phyloP scores from a whole-genome alignment of 2,797 vertebrate species.

The Sandelia bainsii region DNA sequence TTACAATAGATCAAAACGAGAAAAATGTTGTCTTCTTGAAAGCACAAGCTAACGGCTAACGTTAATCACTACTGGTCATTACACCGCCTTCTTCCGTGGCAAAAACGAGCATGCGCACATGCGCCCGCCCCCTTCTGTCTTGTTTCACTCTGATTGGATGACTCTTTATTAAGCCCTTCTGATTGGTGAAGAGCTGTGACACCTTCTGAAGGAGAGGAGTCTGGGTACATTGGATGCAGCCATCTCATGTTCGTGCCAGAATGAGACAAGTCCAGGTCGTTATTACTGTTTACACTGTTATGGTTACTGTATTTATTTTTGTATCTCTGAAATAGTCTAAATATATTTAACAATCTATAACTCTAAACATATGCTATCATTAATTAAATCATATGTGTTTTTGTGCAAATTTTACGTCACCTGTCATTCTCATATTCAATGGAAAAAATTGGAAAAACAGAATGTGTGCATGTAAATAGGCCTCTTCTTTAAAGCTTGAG shows the following conservation, averaged over 20 bases:
- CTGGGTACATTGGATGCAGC: constrained; percentile 58
- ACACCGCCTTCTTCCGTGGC: constrained; percentile 35
- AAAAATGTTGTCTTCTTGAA: not conserved
- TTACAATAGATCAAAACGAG: not conserved
- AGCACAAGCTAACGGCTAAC: constrained; percentile 21
- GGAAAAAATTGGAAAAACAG: too few species aligned
- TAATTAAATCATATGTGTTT: not conserved
- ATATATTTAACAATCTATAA: too few species aligned
- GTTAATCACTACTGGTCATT: constrained; percentile 32
- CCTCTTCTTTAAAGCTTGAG: not conserved
- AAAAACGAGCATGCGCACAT: constrained; percentile 37
- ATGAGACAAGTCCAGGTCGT: constrained; percentile 4
- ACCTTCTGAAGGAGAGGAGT: constrained; percentile 20
- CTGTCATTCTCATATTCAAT: too few species aligned
- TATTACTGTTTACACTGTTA: not conserved
- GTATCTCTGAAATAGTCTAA: too few species aligned
- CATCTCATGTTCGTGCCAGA: constrained; percentile 62
- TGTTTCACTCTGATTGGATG: constrained; percentile 77
- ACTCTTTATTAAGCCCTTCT: not conserved
- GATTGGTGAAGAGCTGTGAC: constrained; percentile 55
- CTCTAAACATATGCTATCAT: not conserved
- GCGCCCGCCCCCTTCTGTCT: rapidly evolving
- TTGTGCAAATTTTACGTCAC: too few species aligned
- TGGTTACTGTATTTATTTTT: too few species aligned
- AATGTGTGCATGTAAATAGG: too few species aligned